phyloP scores from a whole-genome alignment of 2,888 invertebrate species.

The Acleris literana region DNA sequence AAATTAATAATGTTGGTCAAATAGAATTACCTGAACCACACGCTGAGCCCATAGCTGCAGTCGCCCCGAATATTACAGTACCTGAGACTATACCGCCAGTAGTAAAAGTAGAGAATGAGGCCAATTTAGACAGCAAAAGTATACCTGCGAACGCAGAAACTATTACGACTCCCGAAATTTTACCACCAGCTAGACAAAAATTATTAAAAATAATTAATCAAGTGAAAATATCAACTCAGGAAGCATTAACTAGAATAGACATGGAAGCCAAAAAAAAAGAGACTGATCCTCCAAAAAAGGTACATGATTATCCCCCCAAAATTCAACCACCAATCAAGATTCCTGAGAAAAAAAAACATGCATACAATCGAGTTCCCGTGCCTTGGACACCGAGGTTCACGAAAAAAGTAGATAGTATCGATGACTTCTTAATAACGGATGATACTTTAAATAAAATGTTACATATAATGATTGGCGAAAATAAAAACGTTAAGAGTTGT shows the following conservation, averaged over 20 bases:
- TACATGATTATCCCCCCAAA: background rate
- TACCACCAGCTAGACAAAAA: slow-evolving; percentile 27
- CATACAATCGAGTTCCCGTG: background rate
- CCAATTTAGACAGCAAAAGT: background rate
- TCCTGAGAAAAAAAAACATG: background rate
- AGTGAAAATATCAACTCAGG: slow-evolving; percentile 25
- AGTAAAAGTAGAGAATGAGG: slow-evolving; percentile 22
- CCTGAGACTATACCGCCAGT: background rate
- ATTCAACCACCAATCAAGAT: too few relatives aligned
- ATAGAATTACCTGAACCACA: background rate
- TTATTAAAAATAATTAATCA: slow-evolving; percentile 29
- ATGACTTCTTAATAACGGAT: slow-evolving; percentile 47
- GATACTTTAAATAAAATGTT: slow-evolving; percentile 72
- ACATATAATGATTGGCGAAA: slow-evolving; percentile 44
- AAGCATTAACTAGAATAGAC: slow-evolving; percentile 27
- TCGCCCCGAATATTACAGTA: background rate
- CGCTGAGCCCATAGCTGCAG: background rate
- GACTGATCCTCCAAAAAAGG: background rate
- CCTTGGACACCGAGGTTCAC: slow-evolving; percentile 21
- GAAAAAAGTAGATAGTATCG: slow-evolving; percentile 13
- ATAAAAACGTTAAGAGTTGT: slow-evolving; percentile 2
- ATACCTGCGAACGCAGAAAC: background rate
- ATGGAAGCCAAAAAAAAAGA: background rate
- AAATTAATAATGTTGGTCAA: background rate
- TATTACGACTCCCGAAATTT: slow-evolving; percentile 8